A percentile compares a stretch with the other conserved stretches of the same genome.
phyloP scores from a whole-genome alignment of 2,113 vertebrate genomes.

The Chaetorhynchus papuensis region DNA sequence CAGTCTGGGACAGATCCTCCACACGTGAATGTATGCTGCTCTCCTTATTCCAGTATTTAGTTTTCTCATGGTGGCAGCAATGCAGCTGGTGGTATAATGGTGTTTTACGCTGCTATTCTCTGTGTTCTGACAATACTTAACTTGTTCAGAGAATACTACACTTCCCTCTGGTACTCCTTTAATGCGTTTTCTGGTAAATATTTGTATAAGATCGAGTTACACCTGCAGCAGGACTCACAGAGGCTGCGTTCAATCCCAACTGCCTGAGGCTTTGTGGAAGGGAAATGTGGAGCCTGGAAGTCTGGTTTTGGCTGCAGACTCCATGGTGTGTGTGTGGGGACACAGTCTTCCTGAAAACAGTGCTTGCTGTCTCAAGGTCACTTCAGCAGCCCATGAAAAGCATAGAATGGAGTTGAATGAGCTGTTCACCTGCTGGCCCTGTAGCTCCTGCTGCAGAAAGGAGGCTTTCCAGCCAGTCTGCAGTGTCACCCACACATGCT shows the following conservation, averaged over 20 bases:
- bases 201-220: neutral
- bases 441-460: neutral
- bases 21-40: accelerated
- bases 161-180: neutral
- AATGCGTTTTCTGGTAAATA: neutral
- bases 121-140: neutral
- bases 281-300: neutral
- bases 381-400: neutral
- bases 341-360: neutral
- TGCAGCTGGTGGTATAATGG: neutral
- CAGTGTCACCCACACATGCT: accelerated
- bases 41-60: neutral
- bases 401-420: neutral
- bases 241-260: neutral
- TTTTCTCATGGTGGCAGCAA: neutral
- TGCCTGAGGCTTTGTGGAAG: neutral
- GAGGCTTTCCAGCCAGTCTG: neutral
- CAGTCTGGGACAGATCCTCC: neutral
- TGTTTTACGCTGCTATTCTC: neutral
- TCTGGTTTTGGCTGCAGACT: neutral
- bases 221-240: neutral
- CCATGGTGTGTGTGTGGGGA: neutral
- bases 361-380: neutral
- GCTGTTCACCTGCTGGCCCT: accelerated
- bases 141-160: neutral